These are phyloP conservation scores for Batillaria attramentaria DNA, from an alignment of 1,140 invertebrate genomes.

Conservation along the genomic window DNA sequence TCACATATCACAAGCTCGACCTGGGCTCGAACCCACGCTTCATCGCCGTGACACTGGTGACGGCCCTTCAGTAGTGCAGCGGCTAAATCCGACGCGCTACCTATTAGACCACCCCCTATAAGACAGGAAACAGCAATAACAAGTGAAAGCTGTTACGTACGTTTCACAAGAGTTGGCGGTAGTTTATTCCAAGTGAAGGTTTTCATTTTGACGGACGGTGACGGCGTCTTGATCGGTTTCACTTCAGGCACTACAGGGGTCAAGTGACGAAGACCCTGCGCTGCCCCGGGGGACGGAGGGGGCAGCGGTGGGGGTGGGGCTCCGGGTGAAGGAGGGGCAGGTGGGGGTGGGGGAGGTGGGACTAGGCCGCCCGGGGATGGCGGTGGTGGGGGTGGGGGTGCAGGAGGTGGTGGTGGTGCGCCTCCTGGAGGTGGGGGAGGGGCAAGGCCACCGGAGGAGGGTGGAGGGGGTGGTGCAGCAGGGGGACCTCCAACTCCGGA, in stretches of 20 bases:
- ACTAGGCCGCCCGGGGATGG: not conserved
- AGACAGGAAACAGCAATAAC: too few relatives aligned
- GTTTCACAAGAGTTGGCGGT: conserved; percentile 46
- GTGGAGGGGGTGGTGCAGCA: conserved; percentile 34
- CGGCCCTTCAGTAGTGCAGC: too few relatives aligned
- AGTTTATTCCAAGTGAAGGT: conserved; percentile 68
- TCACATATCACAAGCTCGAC: too few relatives aligned
- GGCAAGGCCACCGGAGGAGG: conserved; percentile 55
- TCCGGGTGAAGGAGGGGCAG: conserved; percentile 6
- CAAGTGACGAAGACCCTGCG: conserved; percentile 37
- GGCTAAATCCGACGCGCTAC: too few relatives aligned
- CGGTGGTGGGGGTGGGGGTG: conserved; percentile 16
- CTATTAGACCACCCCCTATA: too few relatives aligned
- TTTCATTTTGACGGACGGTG: conserved; percentile 67
- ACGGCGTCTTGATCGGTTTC: conserved; percentile 60
- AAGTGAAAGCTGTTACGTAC: conserved; percentile 45
- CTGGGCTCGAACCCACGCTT: too few relatives aligned
- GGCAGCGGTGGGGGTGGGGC: conserved; percentile 57
- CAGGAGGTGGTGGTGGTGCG: conserved; percentile 45
- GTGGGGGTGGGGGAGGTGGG: conserved; percentile 29
- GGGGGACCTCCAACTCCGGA: too few relatives aligned
- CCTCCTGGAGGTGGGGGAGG: conserved; percentile 48
- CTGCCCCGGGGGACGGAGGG: conserved; percentile 38
- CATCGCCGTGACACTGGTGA: too few relatives aligned
- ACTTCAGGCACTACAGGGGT: conserved; percentile 36